These are phyloP conservation scores for Drosophila melanosoma DNA, from an alignment of 2,888 invertebrate genomes.

Conservation along the genomic window DNA sequence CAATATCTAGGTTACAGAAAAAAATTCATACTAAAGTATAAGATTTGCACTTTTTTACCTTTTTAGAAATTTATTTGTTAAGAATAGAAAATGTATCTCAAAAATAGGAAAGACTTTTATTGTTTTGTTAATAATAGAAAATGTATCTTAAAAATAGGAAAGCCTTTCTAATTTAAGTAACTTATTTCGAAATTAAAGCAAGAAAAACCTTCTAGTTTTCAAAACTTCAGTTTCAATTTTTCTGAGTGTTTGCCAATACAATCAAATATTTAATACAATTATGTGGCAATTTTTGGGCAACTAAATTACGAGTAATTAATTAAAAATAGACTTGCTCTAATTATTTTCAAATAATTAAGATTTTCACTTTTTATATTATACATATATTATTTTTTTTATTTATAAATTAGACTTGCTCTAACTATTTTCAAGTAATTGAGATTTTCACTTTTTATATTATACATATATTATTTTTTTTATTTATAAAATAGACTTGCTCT, in stretches of 20 bases:
- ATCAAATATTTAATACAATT: background rate
- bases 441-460: background rate
- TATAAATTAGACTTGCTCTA: background rate
- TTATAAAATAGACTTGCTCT: too few relatives aligned
- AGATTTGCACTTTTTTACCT: too few relatives aligned
- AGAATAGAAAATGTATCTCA: too few relatives aligned
- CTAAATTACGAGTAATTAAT: background rate
- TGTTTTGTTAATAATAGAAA: too few relatives aligned
- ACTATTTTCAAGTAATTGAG: background rate
- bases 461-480: too few relatives aligned
- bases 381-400: background rate
- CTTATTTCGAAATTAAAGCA: background rate
- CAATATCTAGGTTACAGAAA: background rate
- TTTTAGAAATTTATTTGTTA: too few relatives aligned
- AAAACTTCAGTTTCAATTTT: background rate
- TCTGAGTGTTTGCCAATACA: background rate
- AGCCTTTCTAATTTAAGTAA: too few relatives aligned
- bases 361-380: background rate
- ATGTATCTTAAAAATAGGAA: too few relatives aligned
- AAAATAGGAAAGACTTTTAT: too few relatives aligned
- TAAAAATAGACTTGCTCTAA: background rate
- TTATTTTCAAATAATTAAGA: background rate
- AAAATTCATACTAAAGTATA: too few relatives aligned
- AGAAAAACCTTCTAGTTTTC: background rate
- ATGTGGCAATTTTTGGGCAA: background rate